phyloP scores from a whole-genome alignment of 2,797 vertebrate species.

The Erethizon dorsatum region DNA sequence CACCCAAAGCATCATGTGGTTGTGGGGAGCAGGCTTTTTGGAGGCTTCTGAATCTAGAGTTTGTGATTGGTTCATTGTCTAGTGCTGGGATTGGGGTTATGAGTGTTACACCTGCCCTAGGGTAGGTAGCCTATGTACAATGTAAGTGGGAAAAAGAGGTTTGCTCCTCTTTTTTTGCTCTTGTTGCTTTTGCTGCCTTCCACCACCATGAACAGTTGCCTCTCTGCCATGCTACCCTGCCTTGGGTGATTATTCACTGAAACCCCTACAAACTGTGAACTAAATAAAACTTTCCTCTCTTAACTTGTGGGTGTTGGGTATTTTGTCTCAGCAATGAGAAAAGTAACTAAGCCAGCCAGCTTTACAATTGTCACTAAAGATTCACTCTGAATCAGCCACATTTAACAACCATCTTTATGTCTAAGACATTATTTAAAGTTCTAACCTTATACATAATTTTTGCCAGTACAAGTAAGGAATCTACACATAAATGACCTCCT shows the following conservation, averaged over 20 bases:
- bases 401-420: not conserved
- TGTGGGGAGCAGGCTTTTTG: not conserved
- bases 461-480: constrained; percentile 5
- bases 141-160: not conserved
- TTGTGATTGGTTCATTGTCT: not conserved
- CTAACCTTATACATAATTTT: not conserved
- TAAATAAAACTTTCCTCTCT: not conserved
- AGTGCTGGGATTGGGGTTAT: not conserved
- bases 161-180: not conserved
- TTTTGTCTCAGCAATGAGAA: not conserved
- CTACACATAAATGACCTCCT: not conserved
- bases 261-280: not conserved
- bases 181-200: not conserved
- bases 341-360: not conserved
- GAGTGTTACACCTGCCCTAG: too few species aligned
- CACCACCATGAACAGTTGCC: too few species aligned
- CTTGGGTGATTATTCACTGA: not conserved
- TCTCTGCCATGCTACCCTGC: not conserved
- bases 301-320: not conserved
- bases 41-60: not conserved
- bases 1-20: not conserved
- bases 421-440: constrained; percentile 9
- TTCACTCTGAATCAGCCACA: not conserved
- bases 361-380: not conserved
- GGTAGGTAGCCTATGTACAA: too few species aligned